Conservation (phyloP, 1,140 invertebrate genomes). For the Drosophila varians region DNA sequence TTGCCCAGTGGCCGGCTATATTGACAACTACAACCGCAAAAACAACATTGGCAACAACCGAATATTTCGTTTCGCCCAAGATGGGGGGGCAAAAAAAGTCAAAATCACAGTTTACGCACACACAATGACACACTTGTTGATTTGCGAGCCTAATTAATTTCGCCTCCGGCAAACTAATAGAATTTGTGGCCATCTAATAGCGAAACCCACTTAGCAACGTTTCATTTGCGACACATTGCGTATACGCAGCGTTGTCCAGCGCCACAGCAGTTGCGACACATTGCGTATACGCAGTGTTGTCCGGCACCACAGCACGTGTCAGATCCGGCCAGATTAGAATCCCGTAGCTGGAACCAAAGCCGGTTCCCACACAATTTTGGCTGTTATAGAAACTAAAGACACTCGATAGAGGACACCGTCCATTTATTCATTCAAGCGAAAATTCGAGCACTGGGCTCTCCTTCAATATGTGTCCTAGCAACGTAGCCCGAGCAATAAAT, state of each 20-base stretch:
- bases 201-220: conserved; percentile 55
- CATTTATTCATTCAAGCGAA: not conserved
- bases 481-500: conserved; percentile 56
- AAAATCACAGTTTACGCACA: conserved; percentile 32
- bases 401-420: conserved; percentile 36
- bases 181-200: conserved; percentile 50
- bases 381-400: conserved; percentile 62
- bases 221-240: conserved; percentile 47
- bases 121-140: conserved; percentile 59
- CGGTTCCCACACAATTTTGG: conserved; percentile 52
- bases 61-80: conserved; percentile 29
- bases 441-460: not conserved
- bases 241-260: conserved; percentile 43
- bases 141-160: conserved; percentile 65
- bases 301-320: conserved; percentile 38
- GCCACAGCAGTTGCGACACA: conserved; percentile 43
- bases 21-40: conserved; percentile 1
- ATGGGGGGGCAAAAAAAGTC: conserved; percentile 15
- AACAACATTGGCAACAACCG: conserved; percentile 9
- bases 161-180: conserved; percentile 41
- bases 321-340: conserved; percentile 23
- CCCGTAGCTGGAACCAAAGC: not conserved
- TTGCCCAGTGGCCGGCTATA: conserved; percentile 25
- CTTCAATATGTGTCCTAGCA: conserved; percentile 73
- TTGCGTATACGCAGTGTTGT: conserved; percentile 48